Conservation (phyloP, 2,888 invertebrate genomes). For the Agapostemon virescens region DNA sequence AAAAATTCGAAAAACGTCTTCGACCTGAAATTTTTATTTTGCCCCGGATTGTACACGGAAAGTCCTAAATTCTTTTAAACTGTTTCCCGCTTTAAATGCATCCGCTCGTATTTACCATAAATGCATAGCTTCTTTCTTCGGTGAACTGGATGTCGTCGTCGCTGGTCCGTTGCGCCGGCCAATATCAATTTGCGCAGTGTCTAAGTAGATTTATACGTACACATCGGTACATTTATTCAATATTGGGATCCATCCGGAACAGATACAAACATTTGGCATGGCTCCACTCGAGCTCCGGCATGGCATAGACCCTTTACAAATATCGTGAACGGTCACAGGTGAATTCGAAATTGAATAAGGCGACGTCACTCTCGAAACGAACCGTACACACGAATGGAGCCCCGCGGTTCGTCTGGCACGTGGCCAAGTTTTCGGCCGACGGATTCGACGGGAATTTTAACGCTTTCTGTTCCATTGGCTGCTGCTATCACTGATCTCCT, state of each 20-base stretch:
- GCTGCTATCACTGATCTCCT: constrained; percentile 48
- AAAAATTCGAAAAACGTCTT: no score
- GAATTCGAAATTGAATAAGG: constrained; percentile 64
- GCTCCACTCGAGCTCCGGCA: constrained; percentile 33
- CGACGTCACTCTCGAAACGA: constrained; percentile 48
- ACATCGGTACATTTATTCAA: constrained; percentile 22
- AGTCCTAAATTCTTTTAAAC: no score
- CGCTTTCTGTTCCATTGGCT: constrained; percentile 56
- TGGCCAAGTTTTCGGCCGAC: constrained; percentile 55
- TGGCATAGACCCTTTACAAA: constrained; percentile 27
- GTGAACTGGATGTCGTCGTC: neutral
- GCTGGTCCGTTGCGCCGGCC: neutral
- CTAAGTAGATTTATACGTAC: constrained; percentile 18
- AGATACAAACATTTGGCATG: constrained; percentile 44
- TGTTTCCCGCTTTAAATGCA: no score
- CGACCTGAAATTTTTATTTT: no score
- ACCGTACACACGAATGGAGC: constrained; percentile 39
- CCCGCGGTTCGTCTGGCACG: constrained; percentile 54
- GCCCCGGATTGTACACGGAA: no score
- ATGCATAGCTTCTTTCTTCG: neutral
- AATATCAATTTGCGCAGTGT: neutral
- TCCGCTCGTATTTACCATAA: no score
- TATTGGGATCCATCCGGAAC: constrained; percentile 14
- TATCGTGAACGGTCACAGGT: constrained; percentile 35
- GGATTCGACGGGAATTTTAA: constrained; percentile 53